Evolutionary conservation across 2,888 invertebrate species (phyloP).

Genomic region (Tachina lurida): DNA sequence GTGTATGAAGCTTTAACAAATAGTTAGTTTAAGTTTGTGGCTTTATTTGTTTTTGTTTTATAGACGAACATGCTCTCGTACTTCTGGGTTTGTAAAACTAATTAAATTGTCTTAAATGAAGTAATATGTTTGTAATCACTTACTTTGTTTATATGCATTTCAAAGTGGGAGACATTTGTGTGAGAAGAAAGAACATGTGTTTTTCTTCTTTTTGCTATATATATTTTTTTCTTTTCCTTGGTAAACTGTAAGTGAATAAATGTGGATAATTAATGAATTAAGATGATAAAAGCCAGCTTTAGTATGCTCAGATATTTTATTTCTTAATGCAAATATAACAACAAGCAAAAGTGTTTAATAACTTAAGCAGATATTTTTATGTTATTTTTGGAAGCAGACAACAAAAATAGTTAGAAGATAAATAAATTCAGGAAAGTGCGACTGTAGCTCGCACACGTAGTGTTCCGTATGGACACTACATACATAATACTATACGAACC

Average conservation of each 20-base stretch:
- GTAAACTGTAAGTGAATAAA: conserved; percentile 33
- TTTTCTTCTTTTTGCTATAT: neutral
- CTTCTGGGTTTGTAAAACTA: conserved; percentile 49
- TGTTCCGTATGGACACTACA: no score
- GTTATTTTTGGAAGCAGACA: neutral
- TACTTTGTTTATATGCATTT: conserved; percentile 41
- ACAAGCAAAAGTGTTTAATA: conserved; percentile 11
- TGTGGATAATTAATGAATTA: conserved; percentile 40
- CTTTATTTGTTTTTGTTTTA: neutral
- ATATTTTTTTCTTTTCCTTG: neutral
- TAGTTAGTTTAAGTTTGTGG: neutral
- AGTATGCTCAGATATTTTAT: neutral
- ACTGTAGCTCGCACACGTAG: no score
- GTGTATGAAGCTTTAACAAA: neutral
- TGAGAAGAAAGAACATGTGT: neutral
- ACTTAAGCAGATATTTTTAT: conserved; percentile 15
- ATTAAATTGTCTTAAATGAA: conserved; percentile 67
- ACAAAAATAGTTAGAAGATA: neutral
- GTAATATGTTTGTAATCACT: conserved; percentile 63
- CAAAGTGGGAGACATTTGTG: neutral
- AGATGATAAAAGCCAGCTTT: conserved; percentile 13
- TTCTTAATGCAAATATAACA: conserved; percentile 3
- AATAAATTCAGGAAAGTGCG: no score
- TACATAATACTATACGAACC: no score
- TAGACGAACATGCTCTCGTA: no score